Evolutionary conservation across 2,888 invertebrate species (phyloP), one percentile per base, ranked within the genome.

Genomic region (Drosophila mulleri): DNA sequence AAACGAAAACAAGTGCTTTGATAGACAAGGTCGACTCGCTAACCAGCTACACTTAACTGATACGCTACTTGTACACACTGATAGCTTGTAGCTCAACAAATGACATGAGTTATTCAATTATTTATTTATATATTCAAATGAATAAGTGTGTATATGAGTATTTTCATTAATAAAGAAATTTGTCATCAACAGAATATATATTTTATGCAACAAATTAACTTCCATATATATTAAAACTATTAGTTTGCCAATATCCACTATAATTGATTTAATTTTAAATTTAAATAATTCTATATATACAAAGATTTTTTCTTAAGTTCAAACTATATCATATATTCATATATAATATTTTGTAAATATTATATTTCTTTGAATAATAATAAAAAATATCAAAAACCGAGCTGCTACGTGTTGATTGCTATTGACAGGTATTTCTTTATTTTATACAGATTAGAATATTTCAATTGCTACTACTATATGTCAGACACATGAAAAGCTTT

Each of bases 1-100:
- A 58, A 73, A 64, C 69, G 62, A 75, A 78, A 87, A 67, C 83
- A 88, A 88, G 86, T 85, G 88, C 41, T 54, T 7, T 41, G 41
- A 29, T 9, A 48, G 52, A 14, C 45, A 54, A 62, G 53, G 48
- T 67, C 79, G 79, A 60, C 48, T 37, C 23, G 12, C 32, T 20
- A 63, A 52, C 29, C 20, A n/a, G 32, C 74, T 74, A 44, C 68
- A 42, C 54, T 32, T 35, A 14, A 41, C 39, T 41, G 58, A 39
- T 41, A 18, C 9, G 3, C 14, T 47, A 23, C 32, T 53, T 45
- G 12, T 26, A 23, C 32, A 41, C 1, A 2, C 1, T 41, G 47
- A 64, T 47, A 48, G 5, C 32, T 41, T 47, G 18, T 20, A 2
- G 9, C 6, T 23, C 50, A 65, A 16, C 7, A 48, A 26, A 14